phyloP scores from a whole-genome alignment of 2,888 invertebrate species.

The Gymnosoma rotundatum region DNA sequence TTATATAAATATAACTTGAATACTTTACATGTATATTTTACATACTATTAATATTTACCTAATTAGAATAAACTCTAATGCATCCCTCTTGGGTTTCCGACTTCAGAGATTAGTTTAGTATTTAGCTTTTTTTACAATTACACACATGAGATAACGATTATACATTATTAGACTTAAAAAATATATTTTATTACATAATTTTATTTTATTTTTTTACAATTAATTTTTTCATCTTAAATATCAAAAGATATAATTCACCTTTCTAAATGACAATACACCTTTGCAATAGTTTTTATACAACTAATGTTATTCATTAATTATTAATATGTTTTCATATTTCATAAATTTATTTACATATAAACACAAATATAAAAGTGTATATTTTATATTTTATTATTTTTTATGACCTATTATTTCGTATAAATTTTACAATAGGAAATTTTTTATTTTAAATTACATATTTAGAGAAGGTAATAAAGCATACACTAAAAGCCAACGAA shows the following conservation, averaged over 20 bases:
- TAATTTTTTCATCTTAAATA: neutral
- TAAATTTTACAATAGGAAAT: constrained; percentile 22
- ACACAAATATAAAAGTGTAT: neutral
- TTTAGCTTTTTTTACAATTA: constrained; percentile 53
- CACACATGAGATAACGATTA: constrained; percentile 58
- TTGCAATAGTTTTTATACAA: constrained; percentile 16
- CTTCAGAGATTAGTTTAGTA: constrained; percentile 45
- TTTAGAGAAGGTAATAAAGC: too few relatives aligned
- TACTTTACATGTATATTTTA: constrained; percentile 50
- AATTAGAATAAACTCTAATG: constrained; percentile 11
- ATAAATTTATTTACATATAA: constrained; percentile 15
- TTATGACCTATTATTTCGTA: neutral
- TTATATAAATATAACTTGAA: constrained; percentile 14
- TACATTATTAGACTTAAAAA: constrained; percentile 28
- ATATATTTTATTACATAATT: too few relatives aligned
- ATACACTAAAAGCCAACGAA: too few relatives aligned
- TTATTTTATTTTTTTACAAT: constrained; percentile 27
- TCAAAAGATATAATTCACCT: constrained; percentile 7
- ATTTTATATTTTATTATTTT: neutral
- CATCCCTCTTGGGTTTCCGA: constrained; percentile 15
- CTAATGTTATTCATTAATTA: too few relatives aligned
- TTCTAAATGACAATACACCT: neutral
- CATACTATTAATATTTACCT: constrained; percentile 50
- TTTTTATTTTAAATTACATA: neutral
- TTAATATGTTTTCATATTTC: constrained; percentile 15